Evolutionary conservation across 2,797 vertebrate species (phyloP).

Genomic region (Miichthys miiuy): DNA sequence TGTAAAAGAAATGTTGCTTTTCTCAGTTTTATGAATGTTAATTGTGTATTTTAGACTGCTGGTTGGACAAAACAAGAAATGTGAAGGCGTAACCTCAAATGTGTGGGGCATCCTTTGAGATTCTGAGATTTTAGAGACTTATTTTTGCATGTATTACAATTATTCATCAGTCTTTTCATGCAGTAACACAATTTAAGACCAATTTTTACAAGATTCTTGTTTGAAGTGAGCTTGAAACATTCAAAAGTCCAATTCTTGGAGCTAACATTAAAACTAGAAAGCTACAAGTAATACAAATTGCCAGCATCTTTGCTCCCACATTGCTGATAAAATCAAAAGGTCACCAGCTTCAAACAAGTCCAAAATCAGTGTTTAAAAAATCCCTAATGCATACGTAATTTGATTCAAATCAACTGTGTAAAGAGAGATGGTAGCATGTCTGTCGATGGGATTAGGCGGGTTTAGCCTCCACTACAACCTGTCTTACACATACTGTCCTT

Average conservation of each 20-base stretch:
- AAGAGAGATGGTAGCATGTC: conserved; percentile 5
- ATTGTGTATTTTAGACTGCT: neutral
- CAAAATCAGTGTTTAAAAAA: neutral
- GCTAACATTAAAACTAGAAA: neutral
- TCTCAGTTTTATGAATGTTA: neutral
- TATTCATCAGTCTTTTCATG: neutral
- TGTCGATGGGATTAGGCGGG: conserved; percentile 30
- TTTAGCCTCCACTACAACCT: conserved; percentile 34
- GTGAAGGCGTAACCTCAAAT: neutral
- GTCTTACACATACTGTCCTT: conserved; percentile 42
- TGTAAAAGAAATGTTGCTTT: neutral
- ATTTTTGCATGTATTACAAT: neutral
- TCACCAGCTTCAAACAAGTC: neutral
- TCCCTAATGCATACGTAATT: too few relatives aligned
- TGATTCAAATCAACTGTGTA: conserved; percentile 7
- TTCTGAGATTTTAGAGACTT: neutral
- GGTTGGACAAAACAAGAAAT: neutral
- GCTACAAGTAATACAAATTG: neutral
- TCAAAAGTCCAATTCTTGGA: neutral
- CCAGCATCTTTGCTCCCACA: neutral
- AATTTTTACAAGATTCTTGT: neutral
- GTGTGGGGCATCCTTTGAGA: neutral
- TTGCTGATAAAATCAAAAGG: neutral
- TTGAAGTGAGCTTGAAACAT: neutral
- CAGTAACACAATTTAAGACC: neutral